phyloP scores from a whole-genome alignment of 2,797 vertebrate genomes.

The Danio tinwini region DNA sequence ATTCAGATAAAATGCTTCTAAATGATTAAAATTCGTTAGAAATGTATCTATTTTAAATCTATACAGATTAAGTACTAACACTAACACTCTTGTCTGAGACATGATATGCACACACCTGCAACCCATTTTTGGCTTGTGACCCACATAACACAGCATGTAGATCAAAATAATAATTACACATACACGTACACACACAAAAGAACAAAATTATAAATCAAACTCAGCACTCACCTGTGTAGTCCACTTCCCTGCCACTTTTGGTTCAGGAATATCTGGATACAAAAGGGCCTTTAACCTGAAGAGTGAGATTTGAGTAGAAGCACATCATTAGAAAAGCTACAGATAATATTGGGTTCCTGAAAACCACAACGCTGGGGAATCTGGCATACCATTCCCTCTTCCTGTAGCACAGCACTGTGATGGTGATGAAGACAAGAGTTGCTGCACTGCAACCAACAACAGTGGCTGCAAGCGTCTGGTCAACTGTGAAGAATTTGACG shows the following conservation, averaged over 20 bases:
- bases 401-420: slow-evolving; percentile 80
- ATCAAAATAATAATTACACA: neutral
- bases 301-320: neutral
- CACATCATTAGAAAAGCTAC: neutral
- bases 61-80: too few species aligned
- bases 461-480: slow-evolving; percentile 74
- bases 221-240: slow-evolving; percentile 32
- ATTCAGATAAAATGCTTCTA: too few species aligned
- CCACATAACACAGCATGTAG: neutral
- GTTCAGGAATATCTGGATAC: slow-evolving; percentile 88
- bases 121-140: neutral
- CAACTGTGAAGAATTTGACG: slow-evolving; percentile 65
- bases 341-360: neutral
- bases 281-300: slow-evolving; percentile 86
- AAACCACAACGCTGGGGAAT: slow-evolving; percentile 8
- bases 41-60: too few species aligned
- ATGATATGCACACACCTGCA: neutral
- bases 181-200: neutral
- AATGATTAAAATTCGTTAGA: too few species aligned
- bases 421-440: slow-evolving; percentile 73
- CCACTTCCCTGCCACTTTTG: slow-evolving; percentile 72
- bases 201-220: neutral
- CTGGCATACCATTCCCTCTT: slow-evolving; percentile 81
- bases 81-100: neutral
- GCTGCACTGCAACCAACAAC: slow-evolving; percentile 73